Conservation (phyloP, 2,888 invertebrate genomes). For the Pheosia gnoma region DNA sequence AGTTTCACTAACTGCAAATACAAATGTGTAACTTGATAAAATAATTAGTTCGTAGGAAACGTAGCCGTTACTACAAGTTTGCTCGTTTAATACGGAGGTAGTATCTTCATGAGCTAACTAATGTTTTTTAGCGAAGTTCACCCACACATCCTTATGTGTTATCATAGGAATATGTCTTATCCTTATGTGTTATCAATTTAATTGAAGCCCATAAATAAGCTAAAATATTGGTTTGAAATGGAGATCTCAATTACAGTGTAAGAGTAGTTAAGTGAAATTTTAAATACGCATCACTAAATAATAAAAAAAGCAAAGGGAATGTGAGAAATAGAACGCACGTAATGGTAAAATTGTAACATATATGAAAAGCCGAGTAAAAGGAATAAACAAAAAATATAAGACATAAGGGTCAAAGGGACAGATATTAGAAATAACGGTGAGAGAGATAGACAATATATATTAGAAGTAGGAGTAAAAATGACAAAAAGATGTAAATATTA, state of each 20-base stretch:
- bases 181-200: conserved; percentile 47
- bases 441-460: too few species aligned
- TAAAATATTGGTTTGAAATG: conserved; percentile 33
- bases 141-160: conserved; percentile 47
- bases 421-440: too few species aligned
- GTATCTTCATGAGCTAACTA: conserved; percentile 23
- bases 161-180: conserved; percentile 8
- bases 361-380: too few species aligned
- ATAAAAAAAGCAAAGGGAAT: too few species aligned
- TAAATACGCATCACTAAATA: too few species aligned
- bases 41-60: conserved; percentile 42
- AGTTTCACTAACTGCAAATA: conserved; percentile 27
- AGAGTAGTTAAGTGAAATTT: too few species aligned
- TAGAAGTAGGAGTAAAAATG: too few species aligned
- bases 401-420: too few species aligned
- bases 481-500: too few species aligned
- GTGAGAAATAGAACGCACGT: too few species aligned
- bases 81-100: conserved; percentile 24
- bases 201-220: conserved; percentile 41
- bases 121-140: conserved; percentile 40
- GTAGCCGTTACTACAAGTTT: conserved; percentile 38
- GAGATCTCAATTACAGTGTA: conserved; percentile 44
- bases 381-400: too few species aligned
- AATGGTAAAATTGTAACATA: too few species aligned
- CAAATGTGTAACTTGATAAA: conserved; percentile 32